Base-by-base conservation (phyloP, 2,797 vertebrate species). In the Spatula versicolor region DNA sequence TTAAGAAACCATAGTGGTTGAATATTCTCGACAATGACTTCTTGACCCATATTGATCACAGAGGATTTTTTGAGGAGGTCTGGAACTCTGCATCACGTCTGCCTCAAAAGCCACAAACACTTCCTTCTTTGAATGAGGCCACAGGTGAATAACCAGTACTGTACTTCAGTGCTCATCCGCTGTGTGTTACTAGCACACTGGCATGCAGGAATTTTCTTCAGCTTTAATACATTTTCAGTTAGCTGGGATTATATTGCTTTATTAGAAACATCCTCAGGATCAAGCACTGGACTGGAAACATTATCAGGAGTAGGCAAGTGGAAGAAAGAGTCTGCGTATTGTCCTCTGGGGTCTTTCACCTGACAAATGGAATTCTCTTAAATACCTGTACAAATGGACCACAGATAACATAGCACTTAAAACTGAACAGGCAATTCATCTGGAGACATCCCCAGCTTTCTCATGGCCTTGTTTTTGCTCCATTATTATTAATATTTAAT, bases 21-120 rank as follows among this genome's bases (percentile, higher is more conserved):
- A 82, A 66, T 76, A 62, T 98, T 98, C 97, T 98, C 96, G 95
- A 96, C 97, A 98, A 96, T 97, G 96, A 98, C 97, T 96, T 92
- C 88, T 89, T 96, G 94, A 97, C 96, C 96, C 92, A 97, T 76
- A 96, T 88, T 80, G 89, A 89, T 93, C 52, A 77, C 48, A 93
- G 84, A 96, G 88, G 82, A 94, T 78, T 93, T 93, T 92, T 31
- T 86, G 96, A 83, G 89, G 96, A 97, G 80, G 94, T 86, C 88
- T 97, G 96, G 97, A 94, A 96, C 80, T 76, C 67, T 94, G 22
- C 90, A 96, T 96, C 92, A 81, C 15, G 1, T 92, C 93, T 89
- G 89, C 92, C 96, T 97, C 97, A 97, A 96, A 97, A 98, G 96
- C 97, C 98, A 98, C 97, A 98, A 91, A 88, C 80, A 84, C 43